Evolutionary conservation across 2,888 invertebrate species (phyloP), one percentile per base, ranked within the genome.

Genomic region (Choreutis nemorana): DNA sequence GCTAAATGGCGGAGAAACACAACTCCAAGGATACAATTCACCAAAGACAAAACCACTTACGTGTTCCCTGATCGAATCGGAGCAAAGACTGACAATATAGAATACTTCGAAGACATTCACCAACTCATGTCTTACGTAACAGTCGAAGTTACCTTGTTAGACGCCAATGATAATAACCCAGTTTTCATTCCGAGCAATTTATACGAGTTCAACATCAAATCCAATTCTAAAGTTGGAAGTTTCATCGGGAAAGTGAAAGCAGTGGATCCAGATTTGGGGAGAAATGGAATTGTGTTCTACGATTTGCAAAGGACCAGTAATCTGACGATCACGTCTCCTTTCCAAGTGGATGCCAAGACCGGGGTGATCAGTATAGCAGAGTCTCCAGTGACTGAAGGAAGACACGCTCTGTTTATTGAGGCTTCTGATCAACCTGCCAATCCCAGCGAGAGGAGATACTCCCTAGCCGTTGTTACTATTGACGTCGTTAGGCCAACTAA

Each of bases 141-240:
- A 22, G 89, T 94, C 0, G 91, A 91, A 67, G 89, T 95, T 1
- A 88, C 89, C 0, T 62, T 95, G 14, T 72, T 91, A 0, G 95
- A 96, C 55, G 91, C 94, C 9, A 96, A 96, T 54, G 95, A 96
- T 55, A 94, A 95, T 48, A 91, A 90, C 44, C 95, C 96, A 1
- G 85, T 86, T 14, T 95, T 94, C 50, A 82, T 90, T 13, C 90
- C 91, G 3, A 89, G 86, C 31, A 93, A 93, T 59, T 73, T 93
- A 3, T 94, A 93, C 46, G 89, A 91, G 49, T 90, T 94, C 47
- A 72, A 81, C 27, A 83, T 90, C 0, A 84, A 84, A 31, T 84
- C 85, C 0, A 86, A 89, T 33, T 84, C 86, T 0, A 81, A 83
- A 34, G 64, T 87, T 16, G 90, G 89, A 0, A 83, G 87, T n/a